Evolutionary conservation across 2,888 invertebrate genomes (phyloP), one percentile per base, ranked within the genome.

Genomic region (Andrena marginata): DNA sequence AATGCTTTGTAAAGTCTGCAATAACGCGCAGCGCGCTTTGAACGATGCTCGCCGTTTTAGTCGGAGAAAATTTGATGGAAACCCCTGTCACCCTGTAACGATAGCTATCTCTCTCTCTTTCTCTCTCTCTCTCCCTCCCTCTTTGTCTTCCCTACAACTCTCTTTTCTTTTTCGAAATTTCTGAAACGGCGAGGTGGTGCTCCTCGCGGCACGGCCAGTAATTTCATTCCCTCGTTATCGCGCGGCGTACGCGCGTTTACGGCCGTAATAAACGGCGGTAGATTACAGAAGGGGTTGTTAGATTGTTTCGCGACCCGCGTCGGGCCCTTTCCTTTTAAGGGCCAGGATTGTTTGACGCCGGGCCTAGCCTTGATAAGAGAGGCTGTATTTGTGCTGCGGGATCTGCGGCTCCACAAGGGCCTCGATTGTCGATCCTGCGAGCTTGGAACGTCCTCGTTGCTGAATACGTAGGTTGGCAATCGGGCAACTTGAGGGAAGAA

Each of bases 1-100:
- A 62, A 70, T 26, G 31, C 62, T 56, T 77, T 65, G 70, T 70
- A 73, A 74, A 80, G 56, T 82, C 79, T 77, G 77, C 81, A 77
- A 82, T 84, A 79, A 79, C 73, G 74, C 79, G 42, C 62, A 69
- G 48, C 60, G 31, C 35, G 65, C 63, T 78, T 70, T 49, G 63
- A 75, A 64, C 70, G 71, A 26, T 68, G 62, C 35, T 48, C 42
- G 68, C 68, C 74, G 64, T 74, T 69, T 73, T 72, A 29, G 7
- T 63, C 33, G 20, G 60, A 23, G 49, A 48, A 82, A 71, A 84
- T 70, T 75, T 75, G 56, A 76, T 72, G 72, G 23, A 77, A 77
- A 81, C 64, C 72, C 33, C 29, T 31, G 42, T 13, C 54, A 51
- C 51, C 23, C 23, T 48, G n/a, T 33, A 48, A 59, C 26, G 54